phyloP scores from a whole-genome alignment of 2,888 invertebrate species.

The Stenolophus ochropezus region DNA sequence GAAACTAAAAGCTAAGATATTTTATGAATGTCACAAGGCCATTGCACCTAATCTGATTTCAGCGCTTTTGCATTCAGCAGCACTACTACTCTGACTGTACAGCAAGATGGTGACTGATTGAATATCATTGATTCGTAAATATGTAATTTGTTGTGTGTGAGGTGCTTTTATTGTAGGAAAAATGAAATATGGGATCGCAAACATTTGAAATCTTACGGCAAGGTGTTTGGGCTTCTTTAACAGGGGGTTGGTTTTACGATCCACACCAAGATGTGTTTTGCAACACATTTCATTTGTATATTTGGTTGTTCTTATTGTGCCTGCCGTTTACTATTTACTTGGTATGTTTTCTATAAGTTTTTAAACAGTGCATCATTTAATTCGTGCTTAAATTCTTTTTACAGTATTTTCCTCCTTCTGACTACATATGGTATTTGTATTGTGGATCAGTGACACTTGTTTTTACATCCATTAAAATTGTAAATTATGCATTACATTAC shows the following conservation, averaged over 20 bases:
- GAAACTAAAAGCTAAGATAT: conserved; percentile 51
- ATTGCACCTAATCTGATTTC: conserved; percentile 59
- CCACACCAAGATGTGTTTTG: conserved; percentile 98
- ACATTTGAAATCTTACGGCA: conserved; percentile 98
- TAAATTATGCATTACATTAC: conserved; percentile 92
- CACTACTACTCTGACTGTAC: conserved; percentile 49
- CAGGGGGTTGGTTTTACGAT: conserved; percentile 99
- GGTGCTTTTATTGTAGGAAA: conserved; percentile 50
- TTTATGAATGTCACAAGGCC: conserved; percentile 60
- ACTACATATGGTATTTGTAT: conserved; percentile 91
- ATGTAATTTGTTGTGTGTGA: conserved; percentile 51
- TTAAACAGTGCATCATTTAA: not conserved
- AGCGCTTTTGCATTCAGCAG: conserved; percentile 43
- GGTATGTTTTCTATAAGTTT: conserved; percentile 76
- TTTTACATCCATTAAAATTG: conserved; percentile 88
- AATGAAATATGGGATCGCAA: conserved; percentile 88
- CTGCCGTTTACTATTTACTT: conserved; percentile 94
- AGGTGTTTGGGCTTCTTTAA: conserved; percentile 99
- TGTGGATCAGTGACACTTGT: conserved; percentile 86
- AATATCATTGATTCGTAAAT: conserved; percentile 58
- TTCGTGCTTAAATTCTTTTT: too few species aligned
- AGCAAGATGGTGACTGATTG: conserved; percentile 56
- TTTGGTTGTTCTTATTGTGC: conserved; percentile 96
- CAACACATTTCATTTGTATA: conserved; percentile 97
- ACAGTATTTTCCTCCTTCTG: conserved; percentile 90